These are phyloP conservation scores for Cylindroiulus punctatus DNA, from an alignment of 2,888 invertebrate genomes.

Conservation along the genomic window DNA sequence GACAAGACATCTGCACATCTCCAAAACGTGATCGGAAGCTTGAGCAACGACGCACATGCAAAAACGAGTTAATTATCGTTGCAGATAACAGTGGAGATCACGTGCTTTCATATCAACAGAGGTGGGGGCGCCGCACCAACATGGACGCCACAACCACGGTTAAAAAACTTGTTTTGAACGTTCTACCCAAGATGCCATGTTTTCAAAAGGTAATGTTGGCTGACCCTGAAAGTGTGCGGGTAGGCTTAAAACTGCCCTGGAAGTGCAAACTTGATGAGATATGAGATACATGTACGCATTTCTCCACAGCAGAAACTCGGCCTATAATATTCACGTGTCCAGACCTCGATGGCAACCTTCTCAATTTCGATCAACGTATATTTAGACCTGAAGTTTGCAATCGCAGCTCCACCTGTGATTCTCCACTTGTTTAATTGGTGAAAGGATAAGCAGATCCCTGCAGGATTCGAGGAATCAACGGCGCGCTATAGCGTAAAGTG, in stretches of 20 bases:
- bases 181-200: background rate
- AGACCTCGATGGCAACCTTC: background rate
- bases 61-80: too few relatives aligned
- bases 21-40: too few relatives aligned
- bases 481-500: background rate
- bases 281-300: background rate
- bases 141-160: background rate
- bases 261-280: background rate
- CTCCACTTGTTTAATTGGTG: background rate
- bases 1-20: too few relatives aligned
- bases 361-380: background rate
- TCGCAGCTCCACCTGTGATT: background rate
- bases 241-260: background rate
- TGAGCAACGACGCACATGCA: too few relatives aligned
- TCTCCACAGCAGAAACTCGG: background rate
- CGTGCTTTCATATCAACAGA: too few relatives aligned
- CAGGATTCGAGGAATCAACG: background rate
- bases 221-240: background rate
- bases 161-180: background rate
- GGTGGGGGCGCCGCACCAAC: too few relatives aligned
- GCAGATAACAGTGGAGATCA: too few relatives aligned
- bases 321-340: background rate
- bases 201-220: background rate
- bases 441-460: background rate
- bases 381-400: background rate